phyloP scores from a whole-genome alignment of 2,113 vertebrate species.

The Saccopteryx bilineata region DNA sequence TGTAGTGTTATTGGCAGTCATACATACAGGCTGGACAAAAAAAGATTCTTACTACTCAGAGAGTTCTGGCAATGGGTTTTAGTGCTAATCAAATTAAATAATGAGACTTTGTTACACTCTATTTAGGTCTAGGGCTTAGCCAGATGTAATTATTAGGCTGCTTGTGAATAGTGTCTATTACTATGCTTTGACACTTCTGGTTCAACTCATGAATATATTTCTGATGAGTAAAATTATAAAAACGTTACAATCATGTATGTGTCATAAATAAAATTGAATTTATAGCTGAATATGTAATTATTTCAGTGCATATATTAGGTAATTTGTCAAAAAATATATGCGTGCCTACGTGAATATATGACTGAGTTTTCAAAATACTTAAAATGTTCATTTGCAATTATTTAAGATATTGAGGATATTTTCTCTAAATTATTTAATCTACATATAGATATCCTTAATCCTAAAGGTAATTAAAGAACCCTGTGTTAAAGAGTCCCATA shows the following conservation, averaged over 20 bases:
- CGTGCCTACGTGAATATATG: background rate
- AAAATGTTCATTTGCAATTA: background rate
- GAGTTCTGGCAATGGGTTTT: background rate
- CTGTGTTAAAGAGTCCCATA: background rate
- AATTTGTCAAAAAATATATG: background rate
- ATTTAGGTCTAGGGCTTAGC: background rate
- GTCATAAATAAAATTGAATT: slow-evolving; percentile 20
- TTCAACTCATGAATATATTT: slow-evolving; percentile 34
- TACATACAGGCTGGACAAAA: background rate
- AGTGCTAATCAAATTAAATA: slow-evolving; percentile 22
- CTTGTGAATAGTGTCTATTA: slow-evolving; percentile 46
- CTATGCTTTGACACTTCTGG: slow-evolving; percentile 51
- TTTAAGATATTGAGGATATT: background rate
- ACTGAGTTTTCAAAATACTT: slow-evolving; percentile 49
- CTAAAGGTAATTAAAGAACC: background rate
- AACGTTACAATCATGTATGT: slow-evolving; percentile 37
- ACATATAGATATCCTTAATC: background rate
- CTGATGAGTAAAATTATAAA: slow-evolving; percentile 39
- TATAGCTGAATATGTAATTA: slow-evolving; percentile 45
- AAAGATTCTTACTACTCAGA: background rate
- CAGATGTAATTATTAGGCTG: slow-evolving; percentile 42
- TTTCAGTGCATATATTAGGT: background rate
- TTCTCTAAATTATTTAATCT: slow-evolving; percentile 7
- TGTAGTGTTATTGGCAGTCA: background rate
- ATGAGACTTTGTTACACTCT: slow-evolving; percentile 35